Evolutionary conservation across 2,888 invertebrate genomes (phyloP), one percentile per base, ranked within the genome.

Genomic region (Ethmia dodecea): DNA sequence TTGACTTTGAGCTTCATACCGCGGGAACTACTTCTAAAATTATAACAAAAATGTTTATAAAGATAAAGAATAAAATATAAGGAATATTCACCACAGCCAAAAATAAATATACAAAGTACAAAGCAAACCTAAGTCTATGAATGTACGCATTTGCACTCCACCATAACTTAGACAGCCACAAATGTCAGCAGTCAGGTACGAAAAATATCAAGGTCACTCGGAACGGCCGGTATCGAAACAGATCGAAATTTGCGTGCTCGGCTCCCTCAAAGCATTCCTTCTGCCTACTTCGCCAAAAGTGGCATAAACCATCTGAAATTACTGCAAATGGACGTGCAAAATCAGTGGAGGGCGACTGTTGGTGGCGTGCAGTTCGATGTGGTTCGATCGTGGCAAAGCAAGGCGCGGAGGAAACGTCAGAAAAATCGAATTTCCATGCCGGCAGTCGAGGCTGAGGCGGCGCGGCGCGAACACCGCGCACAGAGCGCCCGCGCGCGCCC

Each of bases 331-430:
- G 71, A 74, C 75, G 73, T 81, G 81, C 81, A 76, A 81, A 83
- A 83, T 81, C 83, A 75, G 65, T 63, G 73, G 67, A 53, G 60
- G 66, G 60, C 25, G 16, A 12, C 11, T 12, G 26, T 6, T 12
- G 62, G 56, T 12, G 68, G 74, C 80, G 78, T 84, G 80, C 79
- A 80, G 69, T 86, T 84, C 84, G 83, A 83, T 83, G 79, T 78
- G 77, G 70, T 86, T 84, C 84, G 84, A 84, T 86, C 84, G 84
- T 66, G 67, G 73, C 55, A 50, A 62, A 65, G 64, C 69, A 74
- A 84, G 84, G 84, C 78, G 84, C 80, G 84, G 84, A 81, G 83
- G 80, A 84, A 81, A 83, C 77, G 83, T 81, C 81, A 81, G 80
- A 78, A 83, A 84, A 84, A 86, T 84, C 84, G 84, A 84, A 84